Evolutionary conservation across 2,888 invertebrate genomes (phyloP).

Genomic region (Bembecia ichneumoniformis): DNA sequence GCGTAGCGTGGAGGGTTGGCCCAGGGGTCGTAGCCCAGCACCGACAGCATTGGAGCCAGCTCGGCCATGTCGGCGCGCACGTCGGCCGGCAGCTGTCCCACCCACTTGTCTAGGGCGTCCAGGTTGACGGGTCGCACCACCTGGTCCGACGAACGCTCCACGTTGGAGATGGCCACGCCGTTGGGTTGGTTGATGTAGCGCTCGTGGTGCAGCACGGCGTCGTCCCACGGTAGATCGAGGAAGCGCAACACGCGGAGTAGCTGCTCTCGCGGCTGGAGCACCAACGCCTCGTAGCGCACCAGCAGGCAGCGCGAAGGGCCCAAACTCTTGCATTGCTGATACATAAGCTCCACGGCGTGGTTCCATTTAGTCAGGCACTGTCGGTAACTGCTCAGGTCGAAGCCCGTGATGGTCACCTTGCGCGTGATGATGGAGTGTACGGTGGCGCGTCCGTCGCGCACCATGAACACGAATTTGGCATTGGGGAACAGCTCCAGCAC

Average conservation of each 20-base stretch:
- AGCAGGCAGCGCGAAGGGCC: conserved; percentile 84
- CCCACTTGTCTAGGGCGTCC: conserved; percentile 95
- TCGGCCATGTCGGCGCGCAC: conserved; percentile 93
- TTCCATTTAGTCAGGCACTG: conserved; percentile 98
- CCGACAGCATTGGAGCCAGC: conserved; percentile 94
- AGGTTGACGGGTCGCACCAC: conserved; percentile 98
- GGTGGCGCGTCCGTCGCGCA: conserved; percentile 97
- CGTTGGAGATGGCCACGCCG: conserved; percentile 94
- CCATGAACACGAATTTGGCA: conserved; percentile 98
- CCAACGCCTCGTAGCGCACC: conserved; percentile 97
- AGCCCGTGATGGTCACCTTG: conserved; percentile 89
- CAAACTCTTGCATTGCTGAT: conserved; percentile 90
- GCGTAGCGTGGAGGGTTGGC: conserved; percentile 97
- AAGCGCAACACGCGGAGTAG: conserved; percentile 90
- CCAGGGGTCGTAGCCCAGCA: conserved; percentile 94
- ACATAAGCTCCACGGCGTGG: conserved; percentile 94
- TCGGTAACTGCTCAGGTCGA: conserved; percentile 93
- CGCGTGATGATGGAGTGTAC: conserved; percentile 98
- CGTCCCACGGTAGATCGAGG: conserved; percentile 94
- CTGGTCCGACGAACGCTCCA: conserved; percentile 98
- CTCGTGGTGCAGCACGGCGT: conserved; percentile 97
- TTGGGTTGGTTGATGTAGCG: conserved; percentile 96
- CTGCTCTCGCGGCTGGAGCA: conserved; percentile 91
- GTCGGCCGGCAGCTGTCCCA: conserved; percentile 90
- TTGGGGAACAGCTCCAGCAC: conserved; percentile 96